Conservation (phyloP, 2,888 invertebrate genomes). For the Andrena trimmerana region DNA sequence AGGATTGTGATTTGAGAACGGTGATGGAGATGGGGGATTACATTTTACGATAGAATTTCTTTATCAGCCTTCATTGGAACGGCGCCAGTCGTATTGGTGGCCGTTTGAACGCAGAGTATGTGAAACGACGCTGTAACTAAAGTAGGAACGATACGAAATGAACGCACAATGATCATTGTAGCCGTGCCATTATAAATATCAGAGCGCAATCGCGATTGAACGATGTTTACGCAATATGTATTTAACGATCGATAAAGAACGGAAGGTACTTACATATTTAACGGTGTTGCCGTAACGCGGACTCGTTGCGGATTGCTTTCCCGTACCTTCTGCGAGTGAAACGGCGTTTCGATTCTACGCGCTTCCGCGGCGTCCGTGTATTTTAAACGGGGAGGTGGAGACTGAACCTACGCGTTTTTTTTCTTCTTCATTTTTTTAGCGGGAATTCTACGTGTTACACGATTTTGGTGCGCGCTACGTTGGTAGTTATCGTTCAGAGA, state of each 20-base stretch:
- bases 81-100: not conserved
- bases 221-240: slow-evolving; percentile 42
- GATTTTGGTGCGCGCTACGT: not conserved
- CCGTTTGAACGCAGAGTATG: slow-evolving; percentile 5
- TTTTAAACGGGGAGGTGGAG: slow-evolving; percentile 11
- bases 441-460: slow-evolving; percentile 25
- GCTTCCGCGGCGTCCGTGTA: not conserved
- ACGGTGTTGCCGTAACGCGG: not conserved
- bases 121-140: not conserved
- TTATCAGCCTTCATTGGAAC: not conserved
- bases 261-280: slow-evolving; percentile 53
- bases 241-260: slow-evolving; percentile 52
- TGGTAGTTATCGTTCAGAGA: not conserved
- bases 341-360: slow-evolving; percentile 22
- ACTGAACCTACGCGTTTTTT: slow-evolving; percentile 23
- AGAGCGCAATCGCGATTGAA: slow-evolving; percentile 48
- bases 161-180: slow-evolving; percentile 68
- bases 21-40: not conserved
- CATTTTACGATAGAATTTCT: not conserved
- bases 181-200: slow-evolving; percentile 67
- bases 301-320: slow-evolving; percentile 3
- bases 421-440: slow-evolving; percentile 25
- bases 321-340: slow-evolving; percentile 9
- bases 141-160: slow-evolving; percentile 27
- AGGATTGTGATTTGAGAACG: not conserved